Percentiles rank a stretch among this genome's conserved stretches.
phyloP scores from a whole-genome alignment of 2,113 vertebrate species.

The Mirounga angustirostris region DNA sequence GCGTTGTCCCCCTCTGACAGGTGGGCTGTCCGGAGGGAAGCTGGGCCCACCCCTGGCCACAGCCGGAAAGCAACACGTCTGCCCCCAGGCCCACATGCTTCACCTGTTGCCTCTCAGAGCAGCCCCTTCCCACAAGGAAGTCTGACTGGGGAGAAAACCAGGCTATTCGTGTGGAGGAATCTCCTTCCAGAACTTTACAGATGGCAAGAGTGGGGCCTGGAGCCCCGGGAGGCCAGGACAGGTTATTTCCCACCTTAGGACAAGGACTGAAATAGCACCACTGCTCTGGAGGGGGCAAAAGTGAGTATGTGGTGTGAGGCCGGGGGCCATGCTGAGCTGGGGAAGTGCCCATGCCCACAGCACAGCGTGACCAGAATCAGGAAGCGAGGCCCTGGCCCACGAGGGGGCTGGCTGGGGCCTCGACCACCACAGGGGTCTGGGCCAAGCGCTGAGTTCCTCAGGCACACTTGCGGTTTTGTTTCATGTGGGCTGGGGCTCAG shows the following conservation, averaged over 20 bases:
- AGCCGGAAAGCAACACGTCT: background rate
- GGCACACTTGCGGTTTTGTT: background rate
- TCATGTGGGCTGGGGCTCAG: background rate
- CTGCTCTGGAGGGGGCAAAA: background rate
- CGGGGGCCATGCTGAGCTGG: background rate
- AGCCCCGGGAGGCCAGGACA: background rate
- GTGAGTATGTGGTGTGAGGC: background rate
- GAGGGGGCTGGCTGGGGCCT: background rate
- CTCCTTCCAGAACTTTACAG: background rate
- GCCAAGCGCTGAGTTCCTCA: background rate
- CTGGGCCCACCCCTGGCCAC: background rate
- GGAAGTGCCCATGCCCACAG: background rate
- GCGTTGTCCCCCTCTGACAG: rapidly evolving
- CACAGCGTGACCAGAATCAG: rapidly evolving
- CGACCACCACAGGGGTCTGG: rapidly evolving
- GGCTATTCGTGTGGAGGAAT: no score
- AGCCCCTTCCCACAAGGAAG: background rate
- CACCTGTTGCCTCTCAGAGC: background rate
- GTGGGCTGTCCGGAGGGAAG: background rate
- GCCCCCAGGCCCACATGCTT: rapidly evolving
- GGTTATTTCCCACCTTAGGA: background rate
- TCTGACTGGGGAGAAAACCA: background rate
- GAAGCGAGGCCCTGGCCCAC: background rate
- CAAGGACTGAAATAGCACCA: background rate
- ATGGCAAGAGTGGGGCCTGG: background rate